Conservation (phyloP, 2,113 vertebrate species). For the Ellobius talpinus region DNA sequence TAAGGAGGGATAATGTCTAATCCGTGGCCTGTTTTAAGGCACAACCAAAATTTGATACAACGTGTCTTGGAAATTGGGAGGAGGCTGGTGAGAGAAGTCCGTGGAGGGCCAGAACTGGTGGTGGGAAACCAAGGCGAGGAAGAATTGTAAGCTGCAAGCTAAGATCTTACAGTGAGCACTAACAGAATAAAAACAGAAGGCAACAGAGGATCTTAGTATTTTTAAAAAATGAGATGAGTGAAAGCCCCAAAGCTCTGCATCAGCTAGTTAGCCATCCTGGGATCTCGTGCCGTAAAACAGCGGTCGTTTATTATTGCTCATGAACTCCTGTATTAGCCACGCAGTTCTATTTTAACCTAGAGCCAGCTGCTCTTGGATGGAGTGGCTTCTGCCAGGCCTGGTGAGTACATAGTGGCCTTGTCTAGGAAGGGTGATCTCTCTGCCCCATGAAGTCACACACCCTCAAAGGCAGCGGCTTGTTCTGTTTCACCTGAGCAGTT, state of each 20-base stretch:
- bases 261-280: background rate
- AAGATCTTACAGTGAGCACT: background rate
- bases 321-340: background rate
- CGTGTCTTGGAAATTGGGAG: background rate
- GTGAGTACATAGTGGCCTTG: background rate
- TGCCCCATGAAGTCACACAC: background rate
- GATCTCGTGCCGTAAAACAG: background rate
- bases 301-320: background rate
- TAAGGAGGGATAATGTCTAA: background rate
- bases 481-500: background rate
- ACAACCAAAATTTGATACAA: background rate
- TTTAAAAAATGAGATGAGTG: background rate
- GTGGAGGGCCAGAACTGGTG: background rate
- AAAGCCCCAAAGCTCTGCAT: background rate
- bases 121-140: background rate
- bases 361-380: background rate
- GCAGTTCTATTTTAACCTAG: background rate
- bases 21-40: background rate
- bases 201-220: background rate
- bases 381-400: background rate
- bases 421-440: background rate
- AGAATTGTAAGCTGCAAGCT: background rate
- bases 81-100: background rate
- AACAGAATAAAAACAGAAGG: background rate
- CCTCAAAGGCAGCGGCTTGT: background rate